Conservation (phyloP, 2,113 vertebrate species). For the Thryonomys swinderianus region DNA sequence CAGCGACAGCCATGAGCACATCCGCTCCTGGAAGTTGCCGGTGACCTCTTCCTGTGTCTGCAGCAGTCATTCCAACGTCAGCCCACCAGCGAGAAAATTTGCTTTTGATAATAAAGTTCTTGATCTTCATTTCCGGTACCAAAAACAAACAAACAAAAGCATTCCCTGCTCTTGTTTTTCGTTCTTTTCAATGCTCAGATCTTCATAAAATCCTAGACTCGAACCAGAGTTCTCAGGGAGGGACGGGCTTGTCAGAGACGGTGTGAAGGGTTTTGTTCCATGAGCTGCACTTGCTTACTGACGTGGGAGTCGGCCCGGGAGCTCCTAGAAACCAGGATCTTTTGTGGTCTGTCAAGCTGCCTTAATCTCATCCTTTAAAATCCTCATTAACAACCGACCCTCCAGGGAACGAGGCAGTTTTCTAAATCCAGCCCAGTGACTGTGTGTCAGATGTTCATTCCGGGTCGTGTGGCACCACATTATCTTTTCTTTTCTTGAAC, state of each 20-base stretch:
- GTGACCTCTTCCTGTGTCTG: neutral
- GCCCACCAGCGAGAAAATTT: neutral
- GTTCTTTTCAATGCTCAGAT: neutral
- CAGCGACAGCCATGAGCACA: neutral
- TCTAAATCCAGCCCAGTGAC: constrained; percentile 66
- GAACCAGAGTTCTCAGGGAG: neutral
- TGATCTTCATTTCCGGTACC: neutral
- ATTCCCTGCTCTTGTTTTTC: neutral
- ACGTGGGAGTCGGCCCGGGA: neutral
- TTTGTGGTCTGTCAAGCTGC: neutral
- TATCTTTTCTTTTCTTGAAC: constrained; percentile 69
- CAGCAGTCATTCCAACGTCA: neutral
- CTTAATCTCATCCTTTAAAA: constrained; percentile 63
- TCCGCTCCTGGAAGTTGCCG: neutral
- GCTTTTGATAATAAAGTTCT: neutral
- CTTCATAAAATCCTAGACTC: no score
- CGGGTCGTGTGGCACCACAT: constrained; percentile 67
- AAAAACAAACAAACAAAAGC: neutral
- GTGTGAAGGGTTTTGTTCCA: neutral
- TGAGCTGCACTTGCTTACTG: neutral
- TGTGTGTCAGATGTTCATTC: constrained; percentile 61
- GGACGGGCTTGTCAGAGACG: neutral
- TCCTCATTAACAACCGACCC: constrained; percentile 64
- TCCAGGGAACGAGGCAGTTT: constrained; percentile 66
- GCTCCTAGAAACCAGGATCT: neutral